Conservation (phyloP, 1,140 invertebrate genomes). For the Microplitis mediator region DNA sequence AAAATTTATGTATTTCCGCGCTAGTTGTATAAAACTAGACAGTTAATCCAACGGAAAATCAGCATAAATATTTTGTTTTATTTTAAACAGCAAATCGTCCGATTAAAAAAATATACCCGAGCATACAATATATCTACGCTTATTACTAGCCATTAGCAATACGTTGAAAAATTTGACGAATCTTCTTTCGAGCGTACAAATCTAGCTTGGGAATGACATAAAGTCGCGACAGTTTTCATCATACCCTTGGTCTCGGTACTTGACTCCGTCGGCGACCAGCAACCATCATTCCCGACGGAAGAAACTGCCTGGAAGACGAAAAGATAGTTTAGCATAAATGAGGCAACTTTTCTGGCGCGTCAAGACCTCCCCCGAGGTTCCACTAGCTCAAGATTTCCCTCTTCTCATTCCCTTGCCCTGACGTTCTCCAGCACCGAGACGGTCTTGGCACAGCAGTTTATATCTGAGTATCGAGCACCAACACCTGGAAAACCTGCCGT, state of each 20-base stretch:
- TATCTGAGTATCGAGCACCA: slow-evolving; percentile 24
- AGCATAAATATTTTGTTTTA: background rate
- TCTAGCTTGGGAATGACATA: too few relatives aligned
- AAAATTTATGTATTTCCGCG: background rate
- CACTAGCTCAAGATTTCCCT: slow-evolving; percentile 31
- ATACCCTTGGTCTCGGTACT: too few relatives aligned
- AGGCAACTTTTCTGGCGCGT: slow-evolving; percentile 45
- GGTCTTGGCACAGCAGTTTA: background rate
- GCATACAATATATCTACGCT: too few relatives aligned
- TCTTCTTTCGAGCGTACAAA: too few relatives aligned
- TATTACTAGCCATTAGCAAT: too few relatives aligned
- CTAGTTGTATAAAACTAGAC: background rate
- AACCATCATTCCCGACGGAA: too few relatives aligned
- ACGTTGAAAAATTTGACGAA: background rate
- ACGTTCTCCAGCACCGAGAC: background rate
- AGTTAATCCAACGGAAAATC: slow-evolving; percentile 1
- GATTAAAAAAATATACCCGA: background rate
- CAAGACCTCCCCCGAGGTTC: slow-evolving; percentile 40
- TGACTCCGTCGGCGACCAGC: too few relatives aligned
- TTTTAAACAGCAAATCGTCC: background rate
- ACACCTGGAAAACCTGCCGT: slow-evolving; percentile 44
- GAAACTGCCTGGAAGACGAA: slow-evolving; percentile 21
- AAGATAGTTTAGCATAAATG: slow-evolving; percentile 54
- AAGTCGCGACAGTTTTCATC: too few relatives aligned
- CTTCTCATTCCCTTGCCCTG: slow-evolving; percentile 31